Base-by-base conservation (phyloP, 2,888 invertebrate genomes). In the Lamellibrachia columna region DNA sequence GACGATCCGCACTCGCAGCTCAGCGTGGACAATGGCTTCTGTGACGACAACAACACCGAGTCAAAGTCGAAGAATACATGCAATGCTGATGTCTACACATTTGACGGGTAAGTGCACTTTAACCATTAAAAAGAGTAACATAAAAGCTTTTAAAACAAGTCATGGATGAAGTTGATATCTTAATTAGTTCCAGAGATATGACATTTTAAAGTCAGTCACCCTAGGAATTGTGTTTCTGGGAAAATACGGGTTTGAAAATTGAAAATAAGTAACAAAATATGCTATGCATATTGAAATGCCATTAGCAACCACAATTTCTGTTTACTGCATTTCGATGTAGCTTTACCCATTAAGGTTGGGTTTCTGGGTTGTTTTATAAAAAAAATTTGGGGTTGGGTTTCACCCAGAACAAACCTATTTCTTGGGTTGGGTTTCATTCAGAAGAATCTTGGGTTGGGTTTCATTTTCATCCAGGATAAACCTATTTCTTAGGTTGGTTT, bases 191-290 rank as follows among this genome's bases (percentile, higher is more conserved):
- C 22, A 60, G 22, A 60, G 60, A 11, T 7, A 22, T 75, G 75
- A 75, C 75, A 75, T 75, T 75, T 75, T 22, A 75, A 91, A 53
- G 40, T 91, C 96, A 92, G 95, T 96, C 94, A 96, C 95, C 93
- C 94, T 96, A 91, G 96, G 96, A 55, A 95, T 95, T 92, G 95
- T 95, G 93, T 95, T 96, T 92, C 95, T 96, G 52, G 93, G 92
- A 15, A 92, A 93, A 52, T 92, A 93, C 92, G 75, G 90, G 90
- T 93, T 91, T 40, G 91, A 40, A 15, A 91, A 91, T 28, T n/a
- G 91, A 40, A 40, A 40, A 40, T 40, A 40, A 40, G 40, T 1
- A 40, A 40, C 40, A 40, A 40, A 40, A 40, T 40, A 1, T 40
- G 40, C 40, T 40, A 40, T 40, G 40, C 40, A 40, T 40, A 40